These are phyloP conservation scores for Sturmia bella DNA, from an alignment of 2,888 invertebrate genomes.

Conservation along the genomic window DNA sequence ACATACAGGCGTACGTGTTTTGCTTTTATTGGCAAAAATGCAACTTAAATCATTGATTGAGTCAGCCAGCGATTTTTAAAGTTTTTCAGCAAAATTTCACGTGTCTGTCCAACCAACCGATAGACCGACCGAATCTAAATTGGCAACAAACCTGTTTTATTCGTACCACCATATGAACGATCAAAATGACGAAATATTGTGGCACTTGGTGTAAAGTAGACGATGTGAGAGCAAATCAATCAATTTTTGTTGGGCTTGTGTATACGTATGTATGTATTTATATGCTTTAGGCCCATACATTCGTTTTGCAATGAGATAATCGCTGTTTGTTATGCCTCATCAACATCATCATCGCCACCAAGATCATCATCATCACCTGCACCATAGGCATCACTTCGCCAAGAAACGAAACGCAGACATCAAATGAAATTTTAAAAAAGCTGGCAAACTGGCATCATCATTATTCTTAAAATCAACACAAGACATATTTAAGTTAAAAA, in stretches of 20 bases:
- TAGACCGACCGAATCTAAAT: neutral
- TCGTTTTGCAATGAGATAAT: conserved; percentile 63
- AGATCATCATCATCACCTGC: conserved; percentile 47
- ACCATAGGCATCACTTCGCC: conserved; percentile 42
- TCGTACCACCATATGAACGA: neutral
- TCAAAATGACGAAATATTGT: conserved; percentile 65
- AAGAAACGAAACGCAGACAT: conserved; percentile 63
- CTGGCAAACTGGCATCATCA: conserved; percentile 55
- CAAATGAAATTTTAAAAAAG: conserved; percentile 56
- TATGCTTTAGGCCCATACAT: neutral
- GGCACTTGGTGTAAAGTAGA: conserved; percentile 45
- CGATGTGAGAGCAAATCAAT: conserved; percentile 65
- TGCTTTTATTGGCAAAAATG: conserved; percentile 36
- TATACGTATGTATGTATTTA: conserved; percentile 15
- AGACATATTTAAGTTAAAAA: conserved; percentile 12
- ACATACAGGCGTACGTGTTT: conserved; percentile 24
- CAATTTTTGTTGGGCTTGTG: conserved; percentile 63
- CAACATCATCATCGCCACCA: conserved; percentile 59
- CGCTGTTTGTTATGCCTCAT: conserved; percentile 67
- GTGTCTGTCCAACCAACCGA: too few relatives aligned
- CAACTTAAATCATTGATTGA: conserved; percentile 43
- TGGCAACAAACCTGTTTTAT: conserved; percentile 40
- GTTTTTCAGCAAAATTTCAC: conserved; percentile 1
- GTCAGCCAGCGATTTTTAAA: conserved; percentile 33
- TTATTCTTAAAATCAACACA: conserved; percentile 57